Evolutionary conservation across 2,888 invertebrate genomes (phyloP).

Genomic region (Pristionchus exspectatus): DNA sequence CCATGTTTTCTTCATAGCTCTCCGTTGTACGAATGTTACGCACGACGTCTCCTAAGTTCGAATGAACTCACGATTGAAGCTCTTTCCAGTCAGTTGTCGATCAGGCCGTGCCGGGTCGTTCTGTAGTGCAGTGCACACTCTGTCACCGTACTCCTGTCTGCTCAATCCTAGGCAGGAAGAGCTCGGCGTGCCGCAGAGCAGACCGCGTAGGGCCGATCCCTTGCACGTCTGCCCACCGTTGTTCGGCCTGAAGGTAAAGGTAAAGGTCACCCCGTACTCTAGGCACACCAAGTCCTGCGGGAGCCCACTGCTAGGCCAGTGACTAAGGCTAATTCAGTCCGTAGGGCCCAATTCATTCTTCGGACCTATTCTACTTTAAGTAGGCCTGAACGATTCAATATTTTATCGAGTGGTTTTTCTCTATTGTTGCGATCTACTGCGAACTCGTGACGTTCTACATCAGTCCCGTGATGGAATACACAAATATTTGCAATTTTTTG

Average conservation of each 20-base stretch:
- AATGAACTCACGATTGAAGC: conserved; percentile 73
- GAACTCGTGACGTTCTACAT: no score
- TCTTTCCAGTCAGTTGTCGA: conserved; percentile 76
- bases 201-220: conserved; percentile 75
- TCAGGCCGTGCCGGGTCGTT: conserved; percentile 75
- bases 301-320: no score
- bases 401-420: no score
- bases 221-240: conserved; percentile 76
- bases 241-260: conserved; percentile 76
- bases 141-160: conserved; percentile 75
- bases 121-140: conserved; percentile 68
- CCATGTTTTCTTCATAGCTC: neutral
- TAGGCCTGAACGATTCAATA: no score
- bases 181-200: conserved; percentile 72
- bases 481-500: no score
- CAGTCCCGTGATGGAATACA: no score
- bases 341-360: no score
- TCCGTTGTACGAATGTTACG: neutral
- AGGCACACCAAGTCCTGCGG: no score
- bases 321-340: no score
- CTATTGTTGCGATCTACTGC: no score
- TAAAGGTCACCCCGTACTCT: no score
- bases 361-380: no score
- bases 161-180: conserved; percentile 64
- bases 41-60: neutral